These are phyloP conservation scores for Macaria notata DNA, from an alignment of 2,888 invertebrate genomes.

Conservation along the genomic window DNA sequence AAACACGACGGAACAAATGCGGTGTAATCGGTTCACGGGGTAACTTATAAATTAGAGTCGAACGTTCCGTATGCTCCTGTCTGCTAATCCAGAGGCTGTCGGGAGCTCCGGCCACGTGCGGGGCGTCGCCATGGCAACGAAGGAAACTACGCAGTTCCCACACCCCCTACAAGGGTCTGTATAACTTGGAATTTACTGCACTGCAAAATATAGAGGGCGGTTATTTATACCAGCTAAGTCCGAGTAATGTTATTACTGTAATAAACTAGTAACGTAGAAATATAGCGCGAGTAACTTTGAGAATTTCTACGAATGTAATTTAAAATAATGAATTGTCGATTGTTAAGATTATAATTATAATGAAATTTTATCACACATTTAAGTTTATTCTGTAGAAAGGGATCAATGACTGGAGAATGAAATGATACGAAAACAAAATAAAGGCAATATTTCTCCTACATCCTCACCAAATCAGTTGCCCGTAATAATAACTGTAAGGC, in stretches of 20 bases:
- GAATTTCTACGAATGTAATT: too few relatives aligned
- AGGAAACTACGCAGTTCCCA: slow-evolving; percentile 73
- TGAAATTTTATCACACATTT: too few relatives aligned
- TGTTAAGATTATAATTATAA: too few relatives aligned
- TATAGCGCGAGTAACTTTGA: background rate
- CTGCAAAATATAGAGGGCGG: slow-evolving; percentile 37
- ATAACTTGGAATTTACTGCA: slow-evolving; percentile 41
- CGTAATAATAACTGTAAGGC: slow-evolving; percentile 71
- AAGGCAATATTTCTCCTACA: slow-evolving; percentile 31
- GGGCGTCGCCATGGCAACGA: slow-evolving; percentile 74
- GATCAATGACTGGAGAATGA: background rate
- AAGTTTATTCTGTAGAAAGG: too few relatives aligned
- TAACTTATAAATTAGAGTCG: slow-evolving; percentile 53
- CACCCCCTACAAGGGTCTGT: slow-evolving; percentile 42
- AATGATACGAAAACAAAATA: slow-evolving; percentile 10
- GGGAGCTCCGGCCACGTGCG: slow-evolving; percentile 61
- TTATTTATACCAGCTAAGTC: slow-evolving; percentile 36
- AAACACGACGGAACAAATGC: slow-evolving; percentile 49
- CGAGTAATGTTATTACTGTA: slow-evolving; percentile 15
- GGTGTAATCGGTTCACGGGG: slow-evolving; percentile 51
- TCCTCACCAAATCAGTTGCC: slow-evolving; percentile 67
- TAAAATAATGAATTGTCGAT: too few relatives aligned
- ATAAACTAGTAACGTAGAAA: slow-evolving; percentile 20
- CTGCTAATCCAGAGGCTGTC: slow-evolving; percentile 59
- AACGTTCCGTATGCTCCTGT: slow-evolving; percentile 33